Evolutionary conservation across 30 jellyfish, hydroid and myxozoan genomes (phyloP), one percentile per base, ranked within the genome.

Genomic region (Haliclystus octoradiatus): DNA sequence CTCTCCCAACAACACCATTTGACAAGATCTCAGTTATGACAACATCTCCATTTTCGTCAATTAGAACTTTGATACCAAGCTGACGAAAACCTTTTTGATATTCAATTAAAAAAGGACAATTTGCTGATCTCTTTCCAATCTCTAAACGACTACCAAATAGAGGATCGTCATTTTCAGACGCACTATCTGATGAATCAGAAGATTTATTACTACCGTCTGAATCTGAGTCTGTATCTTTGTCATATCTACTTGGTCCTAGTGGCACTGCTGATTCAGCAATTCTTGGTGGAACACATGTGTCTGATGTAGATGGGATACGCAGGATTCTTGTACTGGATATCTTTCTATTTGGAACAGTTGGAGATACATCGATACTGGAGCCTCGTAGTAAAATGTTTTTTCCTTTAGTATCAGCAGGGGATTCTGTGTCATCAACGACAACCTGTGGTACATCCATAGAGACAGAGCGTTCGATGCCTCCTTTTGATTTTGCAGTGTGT

Each of bases 21-120:
- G 87, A 34, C 26, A 65, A 25, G 23, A 91, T 69, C 47, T 82
- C 95, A 2, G 99, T 73, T 9, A 91, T 76, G 72, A 69, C 47
- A 31, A 93, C 94, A 12, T 63, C 76, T 30, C 95, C 95, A 28
- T 74, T 84, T 69, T 81, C 95, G 66, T 91, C 99, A 57, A 91
- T 71, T 93, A 91, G 68, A 26, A 91, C 95, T 35, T 82, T 84
- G 76, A 91, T 66, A 9, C 99, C 99, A 71, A 91, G 66, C 31
- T 88, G 72, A 23, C 83, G 72, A 51, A 73, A 75, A 77, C 74
- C 63, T 66, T 90, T 62, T 34, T 91, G 94, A 57, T 72, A 76
- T 51, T 82, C 95, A 62, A 91, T 70, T 46, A 91, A 79, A 64
- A 91, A 91, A n/a, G 99, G 84, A 52, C 80, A 89, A 12, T 52